Evolutionary conservation across 1,140 invertebrate genomes (phyloP).

Genomic region (Atta colombica): DNA sequence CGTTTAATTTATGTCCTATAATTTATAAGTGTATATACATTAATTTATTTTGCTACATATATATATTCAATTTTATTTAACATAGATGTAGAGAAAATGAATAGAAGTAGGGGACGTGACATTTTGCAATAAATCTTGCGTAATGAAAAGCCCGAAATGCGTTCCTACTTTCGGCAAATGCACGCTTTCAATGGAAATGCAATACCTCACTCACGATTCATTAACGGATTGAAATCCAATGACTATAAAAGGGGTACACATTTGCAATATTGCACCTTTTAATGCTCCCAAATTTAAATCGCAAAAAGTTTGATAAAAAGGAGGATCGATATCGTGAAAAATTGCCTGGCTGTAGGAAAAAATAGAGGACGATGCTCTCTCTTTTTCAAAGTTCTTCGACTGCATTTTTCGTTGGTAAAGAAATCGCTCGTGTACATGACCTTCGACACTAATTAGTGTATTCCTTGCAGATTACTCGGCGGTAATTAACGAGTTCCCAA

Average conservation of each 20-base stretch:
- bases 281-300: background rate
- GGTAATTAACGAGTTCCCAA: constrained; percentile 21
- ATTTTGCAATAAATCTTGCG: constrained; percentile 34
- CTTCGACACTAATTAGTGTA: constrained; percentile 44
- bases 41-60: background rate
- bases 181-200: constrained; percentile 12
- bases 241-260: constrained; percentile 11
- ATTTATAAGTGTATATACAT: background rate
- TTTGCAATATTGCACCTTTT: constrained; percentile 27
- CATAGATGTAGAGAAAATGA: background rate
- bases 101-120: background rate
- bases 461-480: constrained; percentile 21
- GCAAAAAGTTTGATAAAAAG: background rate
- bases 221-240: constrained; percentile 35
- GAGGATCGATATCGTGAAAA: constrained; percentile 5
- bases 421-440: constrained; percentile 3
- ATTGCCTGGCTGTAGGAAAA: background rate
- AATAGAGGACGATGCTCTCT: background rate
- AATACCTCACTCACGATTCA: constrained; percentile 38
- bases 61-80: constrained; percentile 3
- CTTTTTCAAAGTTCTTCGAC: constrained; percentile 6
- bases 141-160: constrained; percentile 29
- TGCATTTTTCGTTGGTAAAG: background rate
- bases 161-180: constrained; percentile 21
- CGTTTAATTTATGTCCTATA: background rate